phyloP scores from a whole-genome alignment of 1,140 invertebrate species.

The Lordiphosa stackelbergi region DNA sequence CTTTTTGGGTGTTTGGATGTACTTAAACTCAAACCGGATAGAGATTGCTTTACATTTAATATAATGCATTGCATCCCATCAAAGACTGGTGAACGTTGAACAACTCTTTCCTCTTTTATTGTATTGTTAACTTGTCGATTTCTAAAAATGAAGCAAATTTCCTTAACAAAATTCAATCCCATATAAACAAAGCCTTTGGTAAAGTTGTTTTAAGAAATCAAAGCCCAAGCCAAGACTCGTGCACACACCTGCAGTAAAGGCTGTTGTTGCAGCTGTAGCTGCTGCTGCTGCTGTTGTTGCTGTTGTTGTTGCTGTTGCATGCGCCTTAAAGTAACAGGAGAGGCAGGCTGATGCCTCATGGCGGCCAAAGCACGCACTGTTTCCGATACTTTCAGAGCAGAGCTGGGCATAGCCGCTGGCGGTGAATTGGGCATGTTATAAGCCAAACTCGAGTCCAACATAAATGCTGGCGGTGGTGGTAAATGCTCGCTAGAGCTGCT shows the following conservation, averaged over 20 bases:
- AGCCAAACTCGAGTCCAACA: constrained; percentile 80
- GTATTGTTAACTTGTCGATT: no score
- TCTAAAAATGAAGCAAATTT: constrained; percentile 1
- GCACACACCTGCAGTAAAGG: constrained; percentile 66
- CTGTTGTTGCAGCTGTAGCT: constrained; percentile 34
- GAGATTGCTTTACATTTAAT: no score
- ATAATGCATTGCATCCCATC: no score
- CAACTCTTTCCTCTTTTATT: no score
- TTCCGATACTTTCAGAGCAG: constrained; percentile 86
- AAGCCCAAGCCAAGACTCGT: constrained; percentile 38
- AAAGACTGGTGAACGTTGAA: no score
- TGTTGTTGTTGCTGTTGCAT: constrained; percentile 58
- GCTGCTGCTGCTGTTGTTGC: constrained; percentile 37
- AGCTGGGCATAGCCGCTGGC: constrained; percentile 50
- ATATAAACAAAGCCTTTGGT: constrained; percentile 2
- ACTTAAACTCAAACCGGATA: no score
- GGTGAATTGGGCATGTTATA: constrained; percentile 29
- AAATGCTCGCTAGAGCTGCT: constrained; percentile 81
- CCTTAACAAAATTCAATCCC: background rate
- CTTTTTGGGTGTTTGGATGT: no score
- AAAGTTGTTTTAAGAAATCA: background rate
- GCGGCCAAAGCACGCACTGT: constrained; percentile 91
- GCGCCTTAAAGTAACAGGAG: constrained; percentile 85
- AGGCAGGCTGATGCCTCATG: constrained; percentile 90
- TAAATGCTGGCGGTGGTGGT: constrained; percentile 90